A percentile compares a stretch with the other conserved stretches of the same genome.
Conservation (phyloP, 2,113 vertebrate genomes). For the Campylorhamphus procurvoides region DNA sequence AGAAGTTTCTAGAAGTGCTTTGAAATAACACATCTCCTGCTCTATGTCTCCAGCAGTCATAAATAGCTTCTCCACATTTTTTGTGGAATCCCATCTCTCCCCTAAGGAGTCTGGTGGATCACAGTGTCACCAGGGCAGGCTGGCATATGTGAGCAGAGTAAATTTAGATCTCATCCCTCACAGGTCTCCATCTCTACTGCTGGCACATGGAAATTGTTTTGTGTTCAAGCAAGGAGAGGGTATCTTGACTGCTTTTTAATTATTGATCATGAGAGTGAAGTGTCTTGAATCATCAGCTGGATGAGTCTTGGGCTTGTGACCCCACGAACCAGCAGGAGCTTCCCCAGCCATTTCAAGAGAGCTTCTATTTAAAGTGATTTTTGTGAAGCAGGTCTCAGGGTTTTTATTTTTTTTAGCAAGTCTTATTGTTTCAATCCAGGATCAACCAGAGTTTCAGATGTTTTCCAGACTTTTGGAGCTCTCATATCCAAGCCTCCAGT, state of each 20-base stretch:
- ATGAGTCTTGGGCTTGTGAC: background rate
- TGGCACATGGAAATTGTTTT: background rate
- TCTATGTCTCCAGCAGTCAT: fast-evolving
- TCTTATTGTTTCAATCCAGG: background rate
- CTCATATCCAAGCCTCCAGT: background rate
- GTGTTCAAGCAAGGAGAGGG: background rate
- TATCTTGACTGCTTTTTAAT: background rate
- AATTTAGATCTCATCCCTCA: background rate
- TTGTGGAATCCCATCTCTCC: background rate
- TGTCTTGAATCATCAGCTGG: background rate
- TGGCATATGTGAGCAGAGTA: background rate
- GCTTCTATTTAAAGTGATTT: background rate
- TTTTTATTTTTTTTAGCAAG: background rate
- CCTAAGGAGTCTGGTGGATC: background rate
- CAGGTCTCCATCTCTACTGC: background rate
- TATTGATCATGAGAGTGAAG: background rate
- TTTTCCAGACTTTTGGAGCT: background rate
- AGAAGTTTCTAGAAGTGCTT: background rate
- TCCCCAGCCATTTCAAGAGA: background rate
- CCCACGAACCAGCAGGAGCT: background rate
- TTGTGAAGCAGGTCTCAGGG: fast-evolving
- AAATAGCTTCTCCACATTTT: background rate
- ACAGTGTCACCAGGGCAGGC: background rate
- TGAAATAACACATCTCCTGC: background rate
- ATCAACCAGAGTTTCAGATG: background rate